Base-by-base conservation (phyloP, 2,113 vertebrate species). In the Numenius arquata region DNA sequence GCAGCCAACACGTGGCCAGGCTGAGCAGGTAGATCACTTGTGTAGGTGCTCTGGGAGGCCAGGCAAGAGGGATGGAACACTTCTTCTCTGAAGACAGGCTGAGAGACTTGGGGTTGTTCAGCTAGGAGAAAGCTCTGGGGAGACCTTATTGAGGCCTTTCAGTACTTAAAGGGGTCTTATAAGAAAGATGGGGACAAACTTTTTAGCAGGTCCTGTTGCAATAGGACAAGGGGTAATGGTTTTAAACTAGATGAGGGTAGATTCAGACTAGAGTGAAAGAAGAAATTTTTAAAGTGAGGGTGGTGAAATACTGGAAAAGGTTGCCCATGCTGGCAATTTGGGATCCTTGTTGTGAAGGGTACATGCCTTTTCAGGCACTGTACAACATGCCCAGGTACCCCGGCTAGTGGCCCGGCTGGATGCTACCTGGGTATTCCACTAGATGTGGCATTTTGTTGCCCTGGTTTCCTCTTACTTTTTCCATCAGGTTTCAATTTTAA, bases 1-100 rank as follows among this genome's bases (percentile, higher is more conserved):
- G 63, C 10, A 25, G 9, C 9, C 1, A 29, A 3, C 4, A 32
- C 34, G n/a, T 0, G 6, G 38, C 43, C 23, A 61, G 70, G 10
- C 19, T 47, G 26, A 34, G 59, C 27, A 52, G 30, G 55, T 25
- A 27, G 29, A 40, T 34, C 27, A 15, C 27, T 52, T 41, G 2
- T 81, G 41, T 41, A 27, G 34, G 16, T 73, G 45, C 41, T 61
- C 59, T 40, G 9, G 25, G 27, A 56, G 23, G 14, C 30, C 32
- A 40, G 16, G 17, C 29, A 83, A 71, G 68, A 41, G 19, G 27
- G 27, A 13, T 41, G 27, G 62, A 41, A 20, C 19, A 15, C 18
- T 40, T 41, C 62, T 63, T 5, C 38, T 30, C 13, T 41, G 62
- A 65, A 12, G 18, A 30, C 12, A 14, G 18, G 38, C 38, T 15